A percentile compares a stretch with the other conserved stretches of the same genome.
Conservation (phyloP, 2,888 invertebrate species). For the Ornithoptera priamus region DNA sequence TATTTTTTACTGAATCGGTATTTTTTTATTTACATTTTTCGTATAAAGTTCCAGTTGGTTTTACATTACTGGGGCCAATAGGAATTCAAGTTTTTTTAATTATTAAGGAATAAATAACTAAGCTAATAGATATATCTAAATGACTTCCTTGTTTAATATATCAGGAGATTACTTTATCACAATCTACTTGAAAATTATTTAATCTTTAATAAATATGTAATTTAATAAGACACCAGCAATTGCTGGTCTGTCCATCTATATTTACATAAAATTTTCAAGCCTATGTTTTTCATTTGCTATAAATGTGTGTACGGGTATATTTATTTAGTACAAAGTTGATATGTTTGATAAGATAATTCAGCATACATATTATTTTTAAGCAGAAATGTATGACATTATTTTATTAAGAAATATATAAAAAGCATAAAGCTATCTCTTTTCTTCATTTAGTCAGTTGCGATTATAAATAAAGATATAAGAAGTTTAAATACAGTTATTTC, state of each 20-base stretch:
- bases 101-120: conserved; percentile 72
- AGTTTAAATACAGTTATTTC: background rate
- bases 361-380: background rate
- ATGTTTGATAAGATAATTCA: background rate
- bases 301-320: too few relatives aligned
- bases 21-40: too few relatives aligned
- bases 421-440: background rate
- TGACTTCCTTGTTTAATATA: conserved; percentile 52
- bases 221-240: too few relatives aligned
- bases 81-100: background rate
- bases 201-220: background rate
- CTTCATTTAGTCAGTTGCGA: background rate
- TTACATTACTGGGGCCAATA: background rate
- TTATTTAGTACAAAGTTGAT: background rate
- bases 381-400: background rate
- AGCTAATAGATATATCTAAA: conserved; percentile 56
- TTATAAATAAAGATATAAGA: background rate
- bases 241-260: too few relatives aligned
- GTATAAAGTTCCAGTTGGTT: background rate
- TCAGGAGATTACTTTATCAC: conserved; percentile 10
- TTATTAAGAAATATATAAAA: background rate
- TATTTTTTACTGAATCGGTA: too few relatives aligned
- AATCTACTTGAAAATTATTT: background rate
- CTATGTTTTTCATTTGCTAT: too few relatives aligned
- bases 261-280: too few relatives aligned